Conservation (phyloP, 2,113 vertebrate species). For the Anoplopoma fimbria region DNA sequence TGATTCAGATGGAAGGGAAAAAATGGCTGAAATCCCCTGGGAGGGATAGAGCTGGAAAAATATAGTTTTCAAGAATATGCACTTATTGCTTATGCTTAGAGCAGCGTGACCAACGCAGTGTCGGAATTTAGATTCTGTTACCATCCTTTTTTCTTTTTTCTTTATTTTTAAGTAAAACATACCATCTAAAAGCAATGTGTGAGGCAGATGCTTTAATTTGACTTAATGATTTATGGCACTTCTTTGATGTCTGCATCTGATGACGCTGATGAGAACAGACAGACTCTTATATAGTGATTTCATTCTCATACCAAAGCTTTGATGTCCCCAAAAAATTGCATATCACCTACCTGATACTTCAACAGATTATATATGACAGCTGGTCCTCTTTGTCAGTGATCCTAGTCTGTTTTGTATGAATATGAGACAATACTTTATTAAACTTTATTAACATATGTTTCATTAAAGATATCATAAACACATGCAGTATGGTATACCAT, state of each 20-base stretch:
- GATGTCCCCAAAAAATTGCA: too few species aligned
- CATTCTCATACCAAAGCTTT: too few species aligned
- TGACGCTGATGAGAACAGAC: neutral
- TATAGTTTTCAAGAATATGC: conserved; percentile 20
- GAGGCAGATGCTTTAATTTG: neutral
- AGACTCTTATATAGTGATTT: neutral
- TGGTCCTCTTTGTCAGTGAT: neutral
- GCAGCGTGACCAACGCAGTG: neutral
- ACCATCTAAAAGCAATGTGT: neutral
- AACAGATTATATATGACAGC: neutral
- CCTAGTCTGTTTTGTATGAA: neutral
- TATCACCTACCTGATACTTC: neutral
- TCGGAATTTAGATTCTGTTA: neutral
- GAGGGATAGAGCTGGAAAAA: conserved; percentile 14
- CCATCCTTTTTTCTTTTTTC: neutral
- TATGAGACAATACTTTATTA: neutral
- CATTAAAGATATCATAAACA: neutral
- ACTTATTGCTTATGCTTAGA: conserved; percentile 4
- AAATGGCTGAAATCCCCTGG: conserved; percentile 27
- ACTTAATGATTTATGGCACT: neutral
- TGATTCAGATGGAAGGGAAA: conserved; percentile 31
- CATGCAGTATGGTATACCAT: neutral
- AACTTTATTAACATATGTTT: neutral
- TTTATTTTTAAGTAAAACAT: neutral
- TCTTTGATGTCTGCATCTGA: neutral